Percentiles rank a stretch among this genome's conserved stretches.
These are phyloP conservation scores for Miniopterus natalensis DNA, from an alignment of 2,113 vertebrate species.

Conservation along the genomic window DNA sequence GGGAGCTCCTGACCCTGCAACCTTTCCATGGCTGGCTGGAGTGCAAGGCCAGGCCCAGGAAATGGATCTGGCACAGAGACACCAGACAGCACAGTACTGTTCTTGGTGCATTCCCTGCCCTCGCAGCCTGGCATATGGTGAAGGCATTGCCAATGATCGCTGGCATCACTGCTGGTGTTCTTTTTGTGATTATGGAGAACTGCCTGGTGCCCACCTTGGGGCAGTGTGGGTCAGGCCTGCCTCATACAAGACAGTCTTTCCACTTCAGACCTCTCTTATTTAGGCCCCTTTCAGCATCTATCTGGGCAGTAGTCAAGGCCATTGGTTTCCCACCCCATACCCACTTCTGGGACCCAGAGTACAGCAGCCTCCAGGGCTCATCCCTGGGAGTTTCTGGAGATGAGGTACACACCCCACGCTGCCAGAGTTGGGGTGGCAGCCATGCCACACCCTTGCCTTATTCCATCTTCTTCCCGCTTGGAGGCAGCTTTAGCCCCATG, in stretches of 20 bases:
- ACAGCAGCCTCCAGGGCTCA: neutral
- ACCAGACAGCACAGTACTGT: neutral
- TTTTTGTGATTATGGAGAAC: neutral
- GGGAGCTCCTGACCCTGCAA: neutral
- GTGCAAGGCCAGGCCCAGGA: neutral
- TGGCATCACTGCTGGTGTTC: neutral
- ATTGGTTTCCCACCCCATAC: neutral
- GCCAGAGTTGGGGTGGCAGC: neutral
- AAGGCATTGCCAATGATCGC: accelerated
- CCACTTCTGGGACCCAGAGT: neutral
- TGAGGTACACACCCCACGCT: neutral
- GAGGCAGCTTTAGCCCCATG: neutral
- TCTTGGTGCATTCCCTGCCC: neutral
- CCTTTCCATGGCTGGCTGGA: neutral
- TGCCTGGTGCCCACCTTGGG: neutral
- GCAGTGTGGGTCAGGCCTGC: neutral
- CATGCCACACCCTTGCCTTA: neutral
- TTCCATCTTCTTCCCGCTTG: neutral
- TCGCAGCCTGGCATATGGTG: neutral
- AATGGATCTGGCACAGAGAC: neutral
- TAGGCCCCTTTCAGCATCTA: neutral
- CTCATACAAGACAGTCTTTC: neutral
- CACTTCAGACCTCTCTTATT: neutral
- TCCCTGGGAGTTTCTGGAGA: neutral
- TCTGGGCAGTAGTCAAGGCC: neutral